Evolutionary conservation across 2,797 vertebrate genomes (phyloP), one percentile per base, ranked within the genome.

Genomic region (Cryptoprocta ferox): DNA sequence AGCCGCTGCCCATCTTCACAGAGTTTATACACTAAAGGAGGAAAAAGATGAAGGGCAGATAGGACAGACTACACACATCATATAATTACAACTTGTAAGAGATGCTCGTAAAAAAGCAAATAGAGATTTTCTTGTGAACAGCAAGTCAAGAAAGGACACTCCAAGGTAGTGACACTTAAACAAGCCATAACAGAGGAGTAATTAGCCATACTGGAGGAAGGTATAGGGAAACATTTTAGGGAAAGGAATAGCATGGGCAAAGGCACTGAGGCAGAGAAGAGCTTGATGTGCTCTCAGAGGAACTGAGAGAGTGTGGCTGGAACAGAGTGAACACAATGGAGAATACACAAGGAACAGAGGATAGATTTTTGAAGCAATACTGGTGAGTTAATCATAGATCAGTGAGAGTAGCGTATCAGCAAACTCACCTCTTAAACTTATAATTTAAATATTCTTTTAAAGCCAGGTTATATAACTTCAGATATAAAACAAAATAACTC

Each of bases 401-500:
- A 91, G 48, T 61, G 68, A 88, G 30, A 35, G 3, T 2, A 91
- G 56, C 63, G 10, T 63, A 93, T 76, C 19, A 84, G 18, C 1
- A 89, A 35, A 94, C 32, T 85, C 70, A 84, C 71, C 86, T 78
- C 68, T 94, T 73, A 95, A 94, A 96, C 81, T 89, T 89, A 82
- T 37, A 73, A 82, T 63, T 82, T 93, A 91, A 87, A 37, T 92
- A 83, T 42, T 78, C 71, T 61, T 88, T 90, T 95, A 95, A 94
- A 94, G 59, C 37, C 24, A 95, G 30, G 26, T 94, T 95, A 92
- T 48, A 59, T 78, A 89, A 79, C 37, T 97, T 83, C n/a, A 91
- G 37, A 80, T 86, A 94, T 65, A 93, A 96, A 94, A 94, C 88
- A 95, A 89, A 97, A 87, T 28, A 92, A 86, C 37, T 92, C 76